Conservation (phyloP, 1,140 invertebrate species). For the Cyrtorhinus lividipennis region DNA sequence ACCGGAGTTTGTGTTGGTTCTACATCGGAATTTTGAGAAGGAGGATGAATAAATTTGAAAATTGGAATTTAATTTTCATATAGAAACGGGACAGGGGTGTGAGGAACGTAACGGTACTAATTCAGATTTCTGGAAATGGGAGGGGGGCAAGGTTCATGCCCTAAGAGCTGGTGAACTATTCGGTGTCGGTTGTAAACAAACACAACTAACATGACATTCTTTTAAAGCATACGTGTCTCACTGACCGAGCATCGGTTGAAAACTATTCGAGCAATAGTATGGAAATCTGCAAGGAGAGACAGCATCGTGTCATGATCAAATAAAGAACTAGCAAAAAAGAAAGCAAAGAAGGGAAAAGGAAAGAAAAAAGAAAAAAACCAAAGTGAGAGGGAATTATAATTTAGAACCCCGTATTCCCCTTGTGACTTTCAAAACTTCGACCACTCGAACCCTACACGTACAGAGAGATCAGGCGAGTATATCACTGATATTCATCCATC, state of each 20-base stretch:
- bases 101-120: not conserved
- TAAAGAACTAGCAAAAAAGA: constrained; percentile 21
- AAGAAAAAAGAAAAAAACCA: not conserved
- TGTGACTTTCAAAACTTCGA: no score
- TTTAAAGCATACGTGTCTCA: constrained; percentile 22
- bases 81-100: no score
- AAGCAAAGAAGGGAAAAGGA: not conserved
- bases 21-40: not conserved
- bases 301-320: constrained; percentile 19
- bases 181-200: constrained; percentile 20
- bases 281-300: constrained; percentile 54
- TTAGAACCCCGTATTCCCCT: not conserved
- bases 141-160: constrained; percentile 14
- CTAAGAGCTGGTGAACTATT: constrained; percentile 19
- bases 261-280: constrained; percentile 51
- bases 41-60: constrained; percentile 1
- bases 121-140: no score
- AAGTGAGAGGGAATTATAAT: not conserved
- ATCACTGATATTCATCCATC: no score
- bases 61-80: no score
- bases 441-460: no score
- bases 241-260: constrained; percentile 32
- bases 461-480: no score
- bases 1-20: constrained; percentile 3
- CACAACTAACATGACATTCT: constrained; percentile 21